These are phyloP conservation scores for Agrotis puta DNA, from an alignment of 2,888 invertebrate species.

Conservation along the genomic window DNA sequence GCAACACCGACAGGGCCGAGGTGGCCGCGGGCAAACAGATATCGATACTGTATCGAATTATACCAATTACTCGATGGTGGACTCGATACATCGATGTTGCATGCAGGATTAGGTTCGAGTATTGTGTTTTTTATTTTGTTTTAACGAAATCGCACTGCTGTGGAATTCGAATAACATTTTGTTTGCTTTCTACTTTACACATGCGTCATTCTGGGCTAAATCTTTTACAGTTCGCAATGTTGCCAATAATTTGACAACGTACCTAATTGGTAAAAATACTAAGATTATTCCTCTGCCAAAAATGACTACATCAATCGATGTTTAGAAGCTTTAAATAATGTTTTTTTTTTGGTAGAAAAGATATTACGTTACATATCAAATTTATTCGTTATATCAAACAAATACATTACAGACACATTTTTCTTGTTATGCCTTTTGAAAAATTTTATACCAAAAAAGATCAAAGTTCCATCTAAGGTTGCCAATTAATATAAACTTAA, in stretches of 20 bases:
- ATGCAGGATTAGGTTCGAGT: slow-evolving; percentile 50
- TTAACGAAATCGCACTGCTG: not conserved
- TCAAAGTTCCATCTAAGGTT: slow-evolving; percentile 24
- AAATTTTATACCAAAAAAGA: slow-evolving; percentile 7
- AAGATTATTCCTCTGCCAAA: not conserved
- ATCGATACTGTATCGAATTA: slow-evolving; percentile 71
- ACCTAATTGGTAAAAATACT: not conserved
- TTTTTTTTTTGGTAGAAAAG: too few relatives aligned
- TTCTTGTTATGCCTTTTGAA: slow-evolving; percentile 6
- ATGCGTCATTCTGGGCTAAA: not conserved
- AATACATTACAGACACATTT: slow-evolving; percentile 3
- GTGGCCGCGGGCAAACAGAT: slow-evolving; percentile 61
- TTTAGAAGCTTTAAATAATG: not conserved
- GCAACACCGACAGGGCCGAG: slow-evolving; percentile 57
- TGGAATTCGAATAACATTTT: not conserved
- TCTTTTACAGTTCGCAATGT: not conserved
- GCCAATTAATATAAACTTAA: slow-evolving; percentile 43
- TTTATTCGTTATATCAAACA: not conserved
- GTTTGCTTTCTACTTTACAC: not conserved
- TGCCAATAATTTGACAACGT: not conserved
- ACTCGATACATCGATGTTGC: slow-evolving; percentile 53
- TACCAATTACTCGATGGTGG: slow-evolving; percentile 67
- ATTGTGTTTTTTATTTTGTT: slow-evolving; percentile 32
- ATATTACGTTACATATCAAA: not conserved
- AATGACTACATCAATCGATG: not conserved